Evolutionary conservation across 2,797 vertebrate species (phyloP).

Genomic region (Zenarchopterus dispar): DNA sequence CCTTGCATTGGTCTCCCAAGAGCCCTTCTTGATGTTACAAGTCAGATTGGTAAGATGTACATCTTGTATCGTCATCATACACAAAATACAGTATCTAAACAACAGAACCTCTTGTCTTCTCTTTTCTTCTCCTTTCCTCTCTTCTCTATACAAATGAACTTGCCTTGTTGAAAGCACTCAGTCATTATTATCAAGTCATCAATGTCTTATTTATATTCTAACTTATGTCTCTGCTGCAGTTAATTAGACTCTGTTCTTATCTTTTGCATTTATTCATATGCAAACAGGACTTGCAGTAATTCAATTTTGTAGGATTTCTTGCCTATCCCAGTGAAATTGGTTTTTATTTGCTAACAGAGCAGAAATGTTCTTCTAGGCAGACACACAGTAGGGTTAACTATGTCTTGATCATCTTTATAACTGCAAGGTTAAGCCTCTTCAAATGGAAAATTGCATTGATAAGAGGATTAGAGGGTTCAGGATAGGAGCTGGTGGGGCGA

Average conservation of each 20-base stretch:
- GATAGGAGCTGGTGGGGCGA: conserved; percentile 19
- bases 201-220: conserved; percentile 7
- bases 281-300: conserved; percentile 35
- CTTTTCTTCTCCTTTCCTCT: conserved; percentile 5
- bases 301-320: conserved; percentile 39
- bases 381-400: conserved; percentile 32
- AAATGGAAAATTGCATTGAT: conserved; percentile 39
- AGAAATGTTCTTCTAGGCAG: conserved; percentile 6
- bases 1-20: no score
- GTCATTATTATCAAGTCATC: no score
- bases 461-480: conserved; percentile 40
- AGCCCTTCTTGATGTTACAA: no score
- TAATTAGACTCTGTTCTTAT: conserved; percentile 1
- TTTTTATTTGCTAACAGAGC: conserved; percentile 37
- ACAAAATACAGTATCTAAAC: no score
- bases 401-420: conserved; percentile 36
- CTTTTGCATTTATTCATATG: conserved; percentile 4
- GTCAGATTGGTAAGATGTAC: no score
- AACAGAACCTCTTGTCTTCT: conserved; percentile 13
- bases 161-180: neutral
- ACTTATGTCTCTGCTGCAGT: neutral
- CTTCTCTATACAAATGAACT: neutral
- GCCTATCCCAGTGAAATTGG: conserved; percentile 19
- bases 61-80: neutral
- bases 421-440: conserved; percentile 37